Evolutionary conservation across 2,888 invertebrate genomes (phyloP).

Genomic region (Trachelus troglodyta): DNA sequence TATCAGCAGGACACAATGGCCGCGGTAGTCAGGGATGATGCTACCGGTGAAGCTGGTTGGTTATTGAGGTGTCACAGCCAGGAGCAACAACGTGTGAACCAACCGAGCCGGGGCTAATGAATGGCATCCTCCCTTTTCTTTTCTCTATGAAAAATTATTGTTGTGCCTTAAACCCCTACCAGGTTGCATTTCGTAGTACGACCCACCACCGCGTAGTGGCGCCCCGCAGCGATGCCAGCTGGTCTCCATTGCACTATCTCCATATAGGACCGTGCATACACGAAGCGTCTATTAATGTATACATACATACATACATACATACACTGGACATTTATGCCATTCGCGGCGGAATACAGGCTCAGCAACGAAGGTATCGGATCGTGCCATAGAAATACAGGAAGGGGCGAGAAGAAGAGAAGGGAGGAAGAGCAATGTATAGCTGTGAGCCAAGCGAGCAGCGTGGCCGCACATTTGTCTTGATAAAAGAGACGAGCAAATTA

Average conservation of each 20-base stretch:
- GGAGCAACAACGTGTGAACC: slow-evolving; percentile 65
- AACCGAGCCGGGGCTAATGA: slow-evolving; percentile 64
- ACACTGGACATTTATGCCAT: background rate
- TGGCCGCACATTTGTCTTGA: slow-evolving; percentile 54
- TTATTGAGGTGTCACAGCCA: slow-evolving; percentile 63
- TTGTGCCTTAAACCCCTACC: slow-evolving; percentile 41
- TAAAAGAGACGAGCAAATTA: slow-evolving; percentile 61
- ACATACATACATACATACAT: background rate
- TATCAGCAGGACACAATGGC: slow-evolving; percentile 53
- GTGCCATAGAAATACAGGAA: background rate
- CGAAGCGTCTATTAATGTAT: background rate
- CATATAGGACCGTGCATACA: background rate
- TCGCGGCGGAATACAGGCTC: background rate
- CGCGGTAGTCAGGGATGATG: slow-evolving; percentile 26
- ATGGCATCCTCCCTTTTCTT: slow-evolving; percentile 61
- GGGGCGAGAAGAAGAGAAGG: background rate
- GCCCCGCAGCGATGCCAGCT: slow-evolving; percentile 24
- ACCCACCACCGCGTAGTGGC: slow-evolving; percentile 24
- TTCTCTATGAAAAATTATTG: slow-evolving; percentile 64
- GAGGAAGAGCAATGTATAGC: background rate
- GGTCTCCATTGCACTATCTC: slow-evolving; percentile 11
- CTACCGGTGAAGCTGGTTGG: slow-evolving; percentile 13
- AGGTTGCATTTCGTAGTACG: slow-evolving; percentile 25
- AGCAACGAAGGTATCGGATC: background rate
- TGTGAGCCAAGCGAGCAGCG: slow-evolving; percentile 2